Conservation (phyloP, 2,113 vertebrate genomes). For the Hiodon tergisus region DNA sequence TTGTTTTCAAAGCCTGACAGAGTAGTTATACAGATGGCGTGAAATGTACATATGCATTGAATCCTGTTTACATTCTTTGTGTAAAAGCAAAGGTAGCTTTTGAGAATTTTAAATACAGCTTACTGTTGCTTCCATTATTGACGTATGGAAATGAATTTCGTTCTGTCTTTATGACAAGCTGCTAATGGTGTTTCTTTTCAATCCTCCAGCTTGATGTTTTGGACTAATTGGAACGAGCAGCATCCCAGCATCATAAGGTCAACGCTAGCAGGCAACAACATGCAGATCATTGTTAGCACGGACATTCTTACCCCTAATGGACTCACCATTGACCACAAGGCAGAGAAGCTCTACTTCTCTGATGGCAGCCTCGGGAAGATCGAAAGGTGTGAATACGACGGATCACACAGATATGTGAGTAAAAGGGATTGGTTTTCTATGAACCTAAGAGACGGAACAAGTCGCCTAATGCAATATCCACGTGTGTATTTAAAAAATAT, state of each 20-base stretch:
- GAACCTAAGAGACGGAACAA: not conserved
- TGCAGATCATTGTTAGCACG: slow-evolving; percentile 79
- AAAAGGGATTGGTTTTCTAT: slow-evolving; percentile 12
- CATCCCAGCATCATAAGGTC: slow-evolving; percentile 95
- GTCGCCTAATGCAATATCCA: not conserved
- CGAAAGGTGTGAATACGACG: slow-evolving; percentile 94
- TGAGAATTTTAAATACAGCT: not conserved
- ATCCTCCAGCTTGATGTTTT: slow-evolving; percentile 85
- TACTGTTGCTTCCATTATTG: not conserved
- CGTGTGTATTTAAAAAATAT: not conserved
- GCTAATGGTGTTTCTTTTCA: slow-evolving; percentile 15
- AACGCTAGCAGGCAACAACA: slow-evolving; percentile 81
- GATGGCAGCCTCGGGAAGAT: slow-evolving; percentile 92
- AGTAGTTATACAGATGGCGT: no score
- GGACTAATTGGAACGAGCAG: slow-evolving; percentile 99
- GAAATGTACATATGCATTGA: not conserved
- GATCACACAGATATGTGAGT: slow-evolving; percentile 90
- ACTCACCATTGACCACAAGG: slow-evolving; percentile 87
- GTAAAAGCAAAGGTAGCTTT: not conserved
- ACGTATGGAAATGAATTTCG: not conserved
- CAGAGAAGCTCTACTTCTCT: slow-evolving; percentile 94
- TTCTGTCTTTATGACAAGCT: not conserved
- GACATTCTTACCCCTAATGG: slow-evolving; percentile 93
- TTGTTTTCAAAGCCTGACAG: not conserved
- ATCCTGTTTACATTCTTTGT: not conserved